Base-by-base conservation (phyloP, 2,888 invertebrate species). In the Lepas anatifera region DNA sequence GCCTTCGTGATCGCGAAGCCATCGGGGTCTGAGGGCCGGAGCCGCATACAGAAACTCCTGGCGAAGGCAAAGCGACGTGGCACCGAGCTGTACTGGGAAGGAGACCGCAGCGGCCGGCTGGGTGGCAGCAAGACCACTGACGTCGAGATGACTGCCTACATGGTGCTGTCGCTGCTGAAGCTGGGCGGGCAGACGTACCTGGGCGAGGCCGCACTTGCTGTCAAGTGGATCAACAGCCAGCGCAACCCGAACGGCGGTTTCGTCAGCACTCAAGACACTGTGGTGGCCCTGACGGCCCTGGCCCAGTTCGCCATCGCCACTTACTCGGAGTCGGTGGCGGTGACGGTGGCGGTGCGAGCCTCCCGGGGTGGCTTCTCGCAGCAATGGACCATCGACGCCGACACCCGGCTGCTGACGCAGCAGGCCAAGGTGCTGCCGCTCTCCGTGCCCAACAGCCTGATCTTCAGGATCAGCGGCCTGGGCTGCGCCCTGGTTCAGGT, bases 221-320 rank as follows among this genome's bases (percentile, higher is more conserved):
- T 88, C 0, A 84, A 87, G 70, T 92, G 91, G 90, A 81, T 92
- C 67, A 83, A 87, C 10, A 82, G 86, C 2, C 87, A 89, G 76
- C 81, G 87, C 58, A 85, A 86, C 71, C 80, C 85, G 6, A 80
- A 84, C 3, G 91, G 91, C 6, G 90, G 89, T 18, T 71, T 71
- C 41, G 29, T 46, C 22, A 41, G 58, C 7, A 64, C 70, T 18
- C 70, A 70, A 46, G 71, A 71, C 41, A 71, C 71, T 3, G 69
- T 71, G n/a, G 63, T 71, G n/a, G 71, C 70, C 27, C 67, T 71
- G n/a, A 63, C 69, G 58, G 71, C 71, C 18, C 50, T 71, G 18
- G 29, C 69, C 18, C n/a, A 58, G 58, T 58, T 58, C 58, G 58
- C 58, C 35, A 35, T 58, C 22, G 35, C 35, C 58, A 58, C 58